Percentiles rank a stretch among this genome's conserved stretches.
Evolutionary conservation across 2,797 vertebrate genomes (phyloP).

Genomic region (Chaetodon trifasciatus): DNA sequence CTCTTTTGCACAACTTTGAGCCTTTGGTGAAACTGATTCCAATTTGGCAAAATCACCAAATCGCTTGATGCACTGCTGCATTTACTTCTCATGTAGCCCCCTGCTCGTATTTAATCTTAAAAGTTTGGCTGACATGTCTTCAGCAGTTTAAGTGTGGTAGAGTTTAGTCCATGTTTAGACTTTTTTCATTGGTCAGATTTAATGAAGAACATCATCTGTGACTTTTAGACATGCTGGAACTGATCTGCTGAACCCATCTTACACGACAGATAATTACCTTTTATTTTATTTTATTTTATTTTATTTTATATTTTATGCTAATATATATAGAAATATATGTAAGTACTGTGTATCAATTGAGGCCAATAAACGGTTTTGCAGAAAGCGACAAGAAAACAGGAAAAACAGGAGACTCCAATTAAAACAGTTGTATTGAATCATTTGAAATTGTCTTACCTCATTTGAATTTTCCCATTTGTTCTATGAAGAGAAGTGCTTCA

Average conservation of each 20-base stretch:
- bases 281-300: too few relatives aligned
- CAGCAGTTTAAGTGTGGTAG: background rate
- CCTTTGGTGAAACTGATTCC: background rate
- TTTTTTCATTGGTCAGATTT: too few relatives aligned
- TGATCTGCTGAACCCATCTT: too few relatives aligned
- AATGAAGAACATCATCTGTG: too few relatives aligned
- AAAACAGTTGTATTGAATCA: background rate
- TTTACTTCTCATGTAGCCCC: background rate
- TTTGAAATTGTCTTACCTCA: background rate
- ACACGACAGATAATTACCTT: too few relatives aligned
- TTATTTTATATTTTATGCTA: too few relatives aligned
- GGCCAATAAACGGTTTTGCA: background rate
- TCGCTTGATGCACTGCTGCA: background rate
- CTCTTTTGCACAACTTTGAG: background rate
- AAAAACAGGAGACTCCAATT: background rate
- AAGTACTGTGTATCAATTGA: too few relatives aligned
- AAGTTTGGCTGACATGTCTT: background rate
- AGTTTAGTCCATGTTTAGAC: too few relatives aligned
- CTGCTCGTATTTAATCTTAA: background rate
- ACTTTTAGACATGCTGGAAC: too few relatives aligned
- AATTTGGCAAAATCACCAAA: background rate
- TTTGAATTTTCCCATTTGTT: background rate
- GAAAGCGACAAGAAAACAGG: background rate
- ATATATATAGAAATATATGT: too few relatives aligned
- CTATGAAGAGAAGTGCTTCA: background rate